Evolutionary conservation across 2,113 vertebrate species (phyloP).

Genomic region (Bagarius yarrelli): DNA sequence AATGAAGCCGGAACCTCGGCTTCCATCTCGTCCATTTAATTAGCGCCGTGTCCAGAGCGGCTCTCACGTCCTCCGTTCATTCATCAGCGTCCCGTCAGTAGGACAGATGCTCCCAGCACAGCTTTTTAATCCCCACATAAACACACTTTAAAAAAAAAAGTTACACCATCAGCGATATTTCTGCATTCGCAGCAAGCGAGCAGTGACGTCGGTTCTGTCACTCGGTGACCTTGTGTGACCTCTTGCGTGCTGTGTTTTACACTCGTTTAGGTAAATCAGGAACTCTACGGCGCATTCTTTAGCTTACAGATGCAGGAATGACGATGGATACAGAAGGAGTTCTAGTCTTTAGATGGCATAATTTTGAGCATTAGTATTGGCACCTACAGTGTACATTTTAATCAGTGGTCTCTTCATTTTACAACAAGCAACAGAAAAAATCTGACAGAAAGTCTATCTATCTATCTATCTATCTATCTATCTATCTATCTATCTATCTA

Average conservation of each 20-base stretch:
- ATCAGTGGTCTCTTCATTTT: not conserved
- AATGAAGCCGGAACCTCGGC: conserved; percentile 10
- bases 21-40: conserved; percentile 36
- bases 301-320: not conserved
- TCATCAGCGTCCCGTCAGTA: conserved; percentile 7
- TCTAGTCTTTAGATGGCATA: not conserved
- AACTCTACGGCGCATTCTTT: not conserved
- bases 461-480: too few relatives aligned
- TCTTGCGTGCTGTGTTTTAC: not conserved
- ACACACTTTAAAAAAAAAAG: not conserved
- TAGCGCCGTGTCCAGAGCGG: conserved; percentile 1
- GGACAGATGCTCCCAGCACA: conserved; percentile 4
- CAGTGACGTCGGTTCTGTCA: not conserved
- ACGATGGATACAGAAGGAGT: not conserved
- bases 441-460: too few relatives aligned
- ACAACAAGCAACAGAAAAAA: not conserved
- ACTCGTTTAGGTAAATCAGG: not conserved
- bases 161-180: conserved; percentile 13
- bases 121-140: conserved; percentile 23
- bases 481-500: too few relatives aligned
- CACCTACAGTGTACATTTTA: not conserved
- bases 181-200: not conserved
- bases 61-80: conserved; percentile 13
- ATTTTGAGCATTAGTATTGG: too few relatives aligned
- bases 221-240: not conserved